These are phyloP conservation scores for Triops longicaudatus DNA, from an alignment of 1,140 invertebrate species.

Conservation along the genomic window DNA sequence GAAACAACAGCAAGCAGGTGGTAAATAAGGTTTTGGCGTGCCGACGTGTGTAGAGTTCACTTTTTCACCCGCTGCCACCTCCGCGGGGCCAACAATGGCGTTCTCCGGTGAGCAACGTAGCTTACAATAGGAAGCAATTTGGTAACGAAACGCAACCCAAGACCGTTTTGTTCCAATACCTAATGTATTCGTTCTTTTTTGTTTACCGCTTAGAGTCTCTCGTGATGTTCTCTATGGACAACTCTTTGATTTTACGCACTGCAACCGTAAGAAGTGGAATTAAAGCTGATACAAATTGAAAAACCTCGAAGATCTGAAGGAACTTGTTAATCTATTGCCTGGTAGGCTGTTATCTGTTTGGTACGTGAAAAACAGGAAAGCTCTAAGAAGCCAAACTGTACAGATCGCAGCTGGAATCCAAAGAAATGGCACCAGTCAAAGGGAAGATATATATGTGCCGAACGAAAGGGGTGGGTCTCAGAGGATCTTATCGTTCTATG, in stretches of 20 bases:
- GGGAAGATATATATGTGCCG: not conserved
- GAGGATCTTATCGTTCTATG: conserved; percentile 11
- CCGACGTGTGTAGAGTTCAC: not conserved
- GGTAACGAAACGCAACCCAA: not conserved
- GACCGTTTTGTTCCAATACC: not conserved
- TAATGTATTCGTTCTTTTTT: not conserved
- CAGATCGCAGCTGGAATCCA: not conserved
- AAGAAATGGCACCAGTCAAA: not conserved
- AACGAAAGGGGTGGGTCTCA: not conserved
- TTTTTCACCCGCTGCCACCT: not conserved
- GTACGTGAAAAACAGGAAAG: not conserved
- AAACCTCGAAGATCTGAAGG: not conserved
- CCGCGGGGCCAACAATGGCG: not conserved
- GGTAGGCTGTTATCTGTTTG: not conserved
- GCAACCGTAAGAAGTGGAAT: too few relatives aligned
- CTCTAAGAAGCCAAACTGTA: not conserved
- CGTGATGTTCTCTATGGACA: not conserved
- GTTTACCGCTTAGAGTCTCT: not conserved
- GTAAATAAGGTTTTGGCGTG: conserved; percentile 8
- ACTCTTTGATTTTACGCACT: too few relatives aligned
- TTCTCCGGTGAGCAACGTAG: not conserved
- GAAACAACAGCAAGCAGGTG: conserved; percentile 14
- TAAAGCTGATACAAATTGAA: not conserved
- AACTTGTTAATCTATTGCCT: not conserved
- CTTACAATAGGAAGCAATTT: not conserved